Evolutionary conservation across 2,113 vertebrate species (phyloP), one percentile per base, ranked within the genome.

Genomic region (Scophthalmus maximus): DNA sequence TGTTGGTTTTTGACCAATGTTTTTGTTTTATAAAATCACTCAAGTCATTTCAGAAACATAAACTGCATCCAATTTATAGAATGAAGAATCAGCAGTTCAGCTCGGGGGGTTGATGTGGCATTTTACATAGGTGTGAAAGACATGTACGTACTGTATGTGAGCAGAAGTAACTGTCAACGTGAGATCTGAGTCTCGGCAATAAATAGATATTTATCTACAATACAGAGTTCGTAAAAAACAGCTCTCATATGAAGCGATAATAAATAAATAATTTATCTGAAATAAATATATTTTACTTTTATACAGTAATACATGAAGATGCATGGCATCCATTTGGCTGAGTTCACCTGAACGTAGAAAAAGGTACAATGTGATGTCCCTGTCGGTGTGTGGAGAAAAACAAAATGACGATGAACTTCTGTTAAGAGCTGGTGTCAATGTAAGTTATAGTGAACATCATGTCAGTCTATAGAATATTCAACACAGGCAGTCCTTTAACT

Each of bases 191-290:
- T n/a, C n/a, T n/a, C 71, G 64, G 83, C 70, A 94, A 94, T 95
- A 95, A 94, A 95, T 95, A 94, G 76, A 89, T 90, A 86, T 85
- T 78, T 76, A 86, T 84, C 84, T 85, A 84, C 87, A 89, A 62
- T 79, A 81, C 26, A 74, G 38, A 88, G 89, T 90, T 83, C 51
- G 83, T 87, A 83, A 85, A 92, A 27, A 91, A 88, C 73, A 90
- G 91, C 86, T 89, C 76, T 91, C 90, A 87, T 86, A 92, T 79
- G 80, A 91, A 89, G 93, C 87, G 84, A 88, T 86, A 95, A 95
- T 94, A 94, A 95, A 95, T 95, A 95, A 95, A 94, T 95, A 95
- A 94, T 79, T 95, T 94, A 95, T 84, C 90, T 88, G 86, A 92
- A 95, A 95, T 94, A 94, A 95, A 95, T 95, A 95, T 90, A 91